These are phyloP conservation scores for Drosophila sulfurigaster DNA, from an alignment of 1,140 invertebrate species.

Conservation along the genomic window DNA sequence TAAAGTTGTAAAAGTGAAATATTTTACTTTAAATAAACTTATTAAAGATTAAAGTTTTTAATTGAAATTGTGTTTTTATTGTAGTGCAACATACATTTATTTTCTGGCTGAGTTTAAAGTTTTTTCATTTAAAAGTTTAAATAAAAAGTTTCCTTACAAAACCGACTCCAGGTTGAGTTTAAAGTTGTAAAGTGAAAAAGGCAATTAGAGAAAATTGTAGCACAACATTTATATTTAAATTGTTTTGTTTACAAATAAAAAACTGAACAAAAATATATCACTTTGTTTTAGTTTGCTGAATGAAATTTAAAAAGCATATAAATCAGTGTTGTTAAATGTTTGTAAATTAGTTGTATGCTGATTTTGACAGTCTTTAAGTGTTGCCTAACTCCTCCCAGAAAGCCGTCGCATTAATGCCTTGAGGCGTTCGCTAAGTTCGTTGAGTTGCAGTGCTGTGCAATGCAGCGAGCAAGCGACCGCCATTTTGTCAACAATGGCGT, in stretches of 20 bases:
- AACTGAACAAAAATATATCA: too few species aligned
- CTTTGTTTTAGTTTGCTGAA: too few species aligned
- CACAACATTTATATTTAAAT: too few species aligned
- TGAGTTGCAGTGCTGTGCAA: constrained; percentile 7
- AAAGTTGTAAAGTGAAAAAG: too few species aligned
- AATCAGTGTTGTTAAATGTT: background rate
- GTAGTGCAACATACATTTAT: too few species aligned
- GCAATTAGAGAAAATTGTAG: too few species aligned
- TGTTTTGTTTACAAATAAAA: too few species aligned
- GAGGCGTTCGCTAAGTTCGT: constrained; percentile 26
- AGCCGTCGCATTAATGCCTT: constrained; percentile 69
- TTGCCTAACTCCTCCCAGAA: constrained; percentile 19
- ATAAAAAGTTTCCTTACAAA: too few species aligned
- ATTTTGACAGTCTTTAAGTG: constrained; percentile 19
- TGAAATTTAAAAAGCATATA: background rate
- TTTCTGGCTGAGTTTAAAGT: too few species aligned
- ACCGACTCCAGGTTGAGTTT: too few species aligned
- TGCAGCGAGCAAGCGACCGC: constrained; percentile 64
- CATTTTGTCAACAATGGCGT: constrained; percentile 82
- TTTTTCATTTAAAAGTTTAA: too few species aligned
- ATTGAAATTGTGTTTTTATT: background rate
- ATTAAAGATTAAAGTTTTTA: background rate
- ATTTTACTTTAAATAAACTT: background rate
- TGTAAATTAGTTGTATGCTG: background rate
- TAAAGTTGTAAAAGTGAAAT: background rate